phyloP scores from a whole-genome alignment of 2,888 invertebrate species.

The Oegoconia quadripuncta region DNA sequence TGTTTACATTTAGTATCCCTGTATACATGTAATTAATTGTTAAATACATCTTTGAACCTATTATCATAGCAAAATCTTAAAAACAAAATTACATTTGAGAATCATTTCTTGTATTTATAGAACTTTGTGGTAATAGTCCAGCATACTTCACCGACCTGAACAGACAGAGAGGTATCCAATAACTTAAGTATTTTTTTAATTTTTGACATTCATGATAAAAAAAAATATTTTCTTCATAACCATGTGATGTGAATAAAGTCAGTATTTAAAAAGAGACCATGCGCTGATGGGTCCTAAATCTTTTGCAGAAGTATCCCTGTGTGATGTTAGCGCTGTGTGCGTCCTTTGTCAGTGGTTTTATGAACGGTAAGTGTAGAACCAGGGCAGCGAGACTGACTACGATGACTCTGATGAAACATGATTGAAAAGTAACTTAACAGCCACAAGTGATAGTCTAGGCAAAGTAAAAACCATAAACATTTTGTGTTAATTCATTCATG shows the following conservation, averaged over 20 bases:
- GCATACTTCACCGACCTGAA: conserved; percentile 80
- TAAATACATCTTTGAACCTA: conserved; percentile 52
- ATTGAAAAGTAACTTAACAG: conserved; percentile 40
- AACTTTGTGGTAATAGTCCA: conserved; percentile 81
- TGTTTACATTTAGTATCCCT: too few relatives aligned
- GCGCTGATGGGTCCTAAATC: conserved; percentile 86
- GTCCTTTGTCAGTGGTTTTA: conserved; percentile 80
- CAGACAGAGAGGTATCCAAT: conserved; percentile 78
- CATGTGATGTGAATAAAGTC: conserved; percentile 24
- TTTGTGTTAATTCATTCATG: conserved; percentile 57
- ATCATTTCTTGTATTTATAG: conserved; percentile 81
- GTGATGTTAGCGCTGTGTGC: conserved; percentile 84
- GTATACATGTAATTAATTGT: conserved; percentile 1
- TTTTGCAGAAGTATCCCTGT: conserved; percentile 88
- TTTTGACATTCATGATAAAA: conserved; percentile 40
- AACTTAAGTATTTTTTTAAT: conserved; percentile 57
- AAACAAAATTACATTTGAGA: conserved; percentile 75
- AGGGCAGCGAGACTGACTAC: conserved; percentile 58
- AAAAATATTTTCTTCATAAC: conserved; percentile 36
- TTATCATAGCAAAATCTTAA: conserved; percentile 35
- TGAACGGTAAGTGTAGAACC: conserved; percentile 84
- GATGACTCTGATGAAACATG: conserved; percentile 51
- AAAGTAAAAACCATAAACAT: conserved; percentile 48
- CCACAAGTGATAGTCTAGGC: conserved; percentile 56
- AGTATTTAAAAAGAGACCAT: conserved; percentile 51